These are phyloP conservation scores for Protodeltote pygarga DNA, from an alignment of 2,888 invertebrate genomes.

Conservation along the genomic window DNA sequence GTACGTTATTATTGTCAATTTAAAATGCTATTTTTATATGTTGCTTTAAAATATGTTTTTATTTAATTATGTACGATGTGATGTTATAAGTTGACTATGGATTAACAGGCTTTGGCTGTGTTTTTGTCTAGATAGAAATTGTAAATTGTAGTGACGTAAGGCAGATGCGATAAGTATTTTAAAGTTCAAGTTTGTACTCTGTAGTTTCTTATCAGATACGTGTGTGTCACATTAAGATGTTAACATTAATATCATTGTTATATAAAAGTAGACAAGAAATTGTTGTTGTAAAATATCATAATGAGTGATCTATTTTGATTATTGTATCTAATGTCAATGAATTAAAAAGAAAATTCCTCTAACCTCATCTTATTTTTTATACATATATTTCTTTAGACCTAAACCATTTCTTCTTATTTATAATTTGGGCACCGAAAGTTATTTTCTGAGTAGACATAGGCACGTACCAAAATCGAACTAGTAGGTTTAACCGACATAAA, in stretches of 20 bases:
- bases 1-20: constrained; percentile 9
- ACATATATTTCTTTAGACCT: no score
- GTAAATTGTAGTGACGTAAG: constrained; percentile 6
- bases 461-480: no score
- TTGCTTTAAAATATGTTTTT: constrained; percentile 10
- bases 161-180: constrained; percentile 1
- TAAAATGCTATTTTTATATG: constrained; percentile 6
- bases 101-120: constrained; percentile 45
- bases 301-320: constrained; percentile 48
- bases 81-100: constrained; percentile 12
- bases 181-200: not conserved
- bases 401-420: no score
- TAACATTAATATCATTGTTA: constrained; percentile 36
- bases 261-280: constrained; percentile 36
- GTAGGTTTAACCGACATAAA: no score
- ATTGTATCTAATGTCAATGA: constrained; percentile 40
- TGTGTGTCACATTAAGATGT: constrained; percentile 29
- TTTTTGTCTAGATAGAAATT: constrained; percentile 18
- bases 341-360: constrained; percentile 25
- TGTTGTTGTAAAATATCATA: constrained; percentile 44
- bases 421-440: no score
- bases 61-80: constrained; percentile 12
- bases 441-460: no score
- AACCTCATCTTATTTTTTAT: constrained; percentile 9
- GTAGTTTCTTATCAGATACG: constrained; percentile 19